Conservation (phyloP, 2,888 invertebrate species). For the Lochmaea crataegi region DNA sequence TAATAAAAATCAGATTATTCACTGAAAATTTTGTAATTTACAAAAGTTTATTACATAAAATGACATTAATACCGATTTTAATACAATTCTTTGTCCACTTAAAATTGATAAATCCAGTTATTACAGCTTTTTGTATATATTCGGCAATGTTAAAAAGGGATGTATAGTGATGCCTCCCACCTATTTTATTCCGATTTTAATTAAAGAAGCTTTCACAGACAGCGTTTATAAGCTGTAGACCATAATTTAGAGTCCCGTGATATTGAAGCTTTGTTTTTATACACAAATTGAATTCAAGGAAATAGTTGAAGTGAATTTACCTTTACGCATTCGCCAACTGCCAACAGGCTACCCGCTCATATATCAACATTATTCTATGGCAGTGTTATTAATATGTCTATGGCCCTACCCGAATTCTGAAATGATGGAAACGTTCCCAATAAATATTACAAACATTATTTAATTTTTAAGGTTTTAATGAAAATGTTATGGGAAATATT, state of each 20-base stretch:
- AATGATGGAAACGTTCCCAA: not conserved
- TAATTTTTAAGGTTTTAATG: not conserved
- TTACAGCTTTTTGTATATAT: not conserved
- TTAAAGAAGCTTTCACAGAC: no score
- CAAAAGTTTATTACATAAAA: not conserved
- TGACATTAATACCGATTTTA: not conserved
- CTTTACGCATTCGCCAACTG: no score
- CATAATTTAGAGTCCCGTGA: no score
- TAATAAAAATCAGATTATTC: not conserved
- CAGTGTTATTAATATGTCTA: no score
- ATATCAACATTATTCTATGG: no score
- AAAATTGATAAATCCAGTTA: not conserved
- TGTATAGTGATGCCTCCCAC: no score
- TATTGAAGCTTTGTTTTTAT: no score
- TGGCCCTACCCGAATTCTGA: not conserved
- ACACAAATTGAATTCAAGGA: no score
- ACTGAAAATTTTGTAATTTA: not conserved
- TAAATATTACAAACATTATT: not conserved
- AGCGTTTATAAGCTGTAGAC: no score
- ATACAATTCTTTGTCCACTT: not conserved
- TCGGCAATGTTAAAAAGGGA: not conserved
- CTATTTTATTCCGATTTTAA: no score
- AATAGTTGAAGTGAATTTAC: no score
- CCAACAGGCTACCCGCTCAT: no score
- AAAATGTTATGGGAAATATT: not conserved